Evolutionary conservation across 1,140 invertebrate species (phyloP).

Genomic region (Magallana ariakensis): DNA sequence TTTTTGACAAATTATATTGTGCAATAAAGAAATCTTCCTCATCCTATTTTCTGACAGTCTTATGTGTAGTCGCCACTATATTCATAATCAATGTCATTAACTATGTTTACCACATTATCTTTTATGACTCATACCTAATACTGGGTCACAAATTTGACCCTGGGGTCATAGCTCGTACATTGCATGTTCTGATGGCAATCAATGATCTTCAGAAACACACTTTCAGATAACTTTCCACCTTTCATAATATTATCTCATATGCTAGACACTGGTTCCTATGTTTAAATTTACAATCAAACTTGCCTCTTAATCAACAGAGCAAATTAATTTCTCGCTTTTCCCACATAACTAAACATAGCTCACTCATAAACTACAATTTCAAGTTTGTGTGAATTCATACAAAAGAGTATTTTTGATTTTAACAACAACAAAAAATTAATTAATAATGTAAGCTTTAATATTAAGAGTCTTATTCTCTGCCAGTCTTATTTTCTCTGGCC

Average conservation of each 20-base stretch:
- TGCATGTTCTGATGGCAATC: not conserved
- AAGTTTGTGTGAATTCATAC: not conserved
- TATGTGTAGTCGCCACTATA: not conserved
- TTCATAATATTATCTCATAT: not conserved
- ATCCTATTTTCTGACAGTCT: too few relatives aligned
- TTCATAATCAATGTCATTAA: not conserved
- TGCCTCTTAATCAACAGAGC: not conserved
- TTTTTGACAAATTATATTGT: too few relatives aligned
- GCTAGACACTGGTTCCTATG: too few relatives aligned
- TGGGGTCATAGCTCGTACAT: not conserved
- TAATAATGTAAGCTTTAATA: too few relatives aligned
- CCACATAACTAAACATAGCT: not conserved
- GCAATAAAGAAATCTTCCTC: too few relatives aligned
- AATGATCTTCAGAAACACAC: not conserved
- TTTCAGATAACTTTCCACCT: not conserved
- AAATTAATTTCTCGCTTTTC: not conserved
- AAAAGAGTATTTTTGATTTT: too few relatives aligned
- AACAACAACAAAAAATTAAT: too few relatives aligned
- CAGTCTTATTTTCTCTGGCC: too few relatives aligned
- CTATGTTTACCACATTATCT: not conserved
- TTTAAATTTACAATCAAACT: not conserved
- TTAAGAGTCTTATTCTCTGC: too few relatives aligned
- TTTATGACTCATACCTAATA: constrained; percentile 22
- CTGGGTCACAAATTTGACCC: constrained; percentile 2
- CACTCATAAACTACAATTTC: not conserved